Base-by-base conservation (phyloP, 2,888 invertebrate species). In the Keiferia lycopersicella region DNA sequence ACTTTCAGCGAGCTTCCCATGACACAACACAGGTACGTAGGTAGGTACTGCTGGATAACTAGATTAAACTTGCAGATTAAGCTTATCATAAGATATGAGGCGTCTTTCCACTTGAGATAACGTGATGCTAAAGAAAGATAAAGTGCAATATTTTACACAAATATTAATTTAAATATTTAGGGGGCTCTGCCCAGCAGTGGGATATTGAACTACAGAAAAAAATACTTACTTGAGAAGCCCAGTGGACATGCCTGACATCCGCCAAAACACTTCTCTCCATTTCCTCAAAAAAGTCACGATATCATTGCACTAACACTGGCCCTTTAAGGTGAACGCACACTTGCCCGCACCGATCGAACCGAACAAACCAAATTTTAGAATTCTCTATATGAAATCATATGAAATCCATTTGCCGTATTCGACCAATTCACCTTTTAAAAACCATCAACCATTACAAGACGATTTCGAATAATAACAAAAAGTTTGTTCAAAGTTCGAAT, bases 231-330 rank as follows among this genome's bases (percentile, higher is more conserved):
- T 90, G 84, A 70, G 89, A 85, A 76, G 88, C 89, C 91, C 91
- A 91, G 69, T 86, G 88, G 68, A 91, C 88, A 74, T 88, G 88
- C 68, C 81, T 83, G 67, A 86, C 78, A 68, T 79, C 83, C 72
- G 88, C 89, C 78, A 89, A 82, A 80, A 89, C 83, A 84, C 91
- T 91, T 79, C 83, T 82, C 82, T 91, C 91, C 91, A 91, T 91
- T 80, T 75, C 69, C 72, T 72, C 69, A 77, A 76, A 75, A 75
- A 75, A 73, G 8, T 86, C 84, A 88, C 74, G 75, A 78, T 87
- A 85, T 81, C 87, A 90, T 89, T 73, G 86, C 88, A 88, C 87
- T 72, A 56, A 64, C 64, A 64, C 51, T 59, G 53, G 63, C 57
- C 64, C 64, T 62, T 63, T 30, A 48, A 11, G 58, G n/a, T n/a